Evolutionary conservation across 2,797 vertebrate genomes (phyloP), one percentile per base, ranked within the genome.

Genomic region (Acanthurus lineatus): DNA sequence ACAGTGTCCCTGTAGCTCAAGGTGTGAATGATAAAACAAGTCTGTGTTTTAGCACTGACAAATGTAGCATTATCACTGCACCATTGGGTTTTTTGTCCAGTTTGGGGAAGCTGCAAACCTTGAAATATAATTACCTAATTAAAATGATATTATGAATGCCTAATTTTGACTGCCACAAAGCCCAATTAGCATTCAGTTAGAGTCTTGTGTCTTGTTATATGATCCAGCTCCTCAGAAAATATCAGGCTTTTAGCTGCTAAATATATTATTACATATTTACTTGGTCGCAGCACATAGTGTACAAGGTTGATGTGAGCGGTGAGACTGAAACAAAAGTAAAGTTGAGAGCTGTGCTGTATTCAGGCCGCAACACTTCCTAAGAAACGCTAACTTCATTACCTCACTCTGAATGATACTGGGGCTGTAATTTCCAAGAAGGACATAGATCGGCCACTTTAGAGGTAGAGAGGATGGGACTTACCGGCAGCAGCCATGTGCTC

Each of bases 401-500:
- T 19, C 19, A 45, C 40, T 42, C 52, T 20, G 48, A 67, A 53
- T 9, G 11, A 22, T 25, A 19, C 61, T 69, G 6, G 25, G 25
- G 19, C 19, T 66, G 35, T 58, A 25, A 75, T n/a, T 67, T 77
- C 59, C 3, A n/a, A 53, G 17, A 70, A 16, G 19, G 70, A 64
- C 16, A 49, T 14, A 61, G 49, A 44, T 66, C 32, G 67, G 15
- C 2, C 22, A 48, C 2, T 47, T 15, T 47, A 60, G 12, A 73
- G 48, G 63, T 42, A 52, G n/a, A 76, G 47, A 47, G 25, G 67
- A 65, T 0, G 52, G 20, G 76, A 77, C 93, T 92, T 95, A 99
- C 98, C 97, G 87, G 98, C 98, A 79, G 98, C 97, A 72, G 98
- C 97, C 97, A 99, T 99, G 94, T 99, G 98, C 82, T 99, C 98